Percentiles rank a stretch among this genome's conserved stretches.
These are phyloP conservation scores for Mugil cephalus DNA, from an alignment of 2,113 vertebrate species.

Conservation along the genomic window DNA sequence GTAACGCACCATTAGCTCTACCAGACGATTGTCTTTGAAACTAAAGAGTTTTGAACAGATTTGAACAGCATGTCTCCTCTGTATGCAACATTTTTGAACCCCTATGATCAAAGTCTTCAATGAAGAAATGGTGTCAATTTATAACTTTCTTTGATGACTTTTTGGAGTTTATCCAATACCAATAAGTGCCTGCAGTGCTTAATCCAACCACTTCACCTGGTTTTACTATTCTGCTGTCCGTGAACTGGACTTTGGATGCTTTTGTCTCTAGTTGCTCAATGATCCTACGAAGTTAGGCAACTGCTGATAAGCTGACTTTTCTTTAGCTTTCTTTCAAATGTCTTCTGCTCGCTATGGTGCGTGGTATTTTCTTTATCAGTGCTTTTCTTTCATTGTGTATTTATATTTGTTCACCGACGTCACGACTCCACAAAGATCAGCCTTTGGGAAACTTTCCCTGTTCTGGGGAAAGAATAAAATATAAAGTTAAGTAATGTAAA, in stretches of 20 bases:
- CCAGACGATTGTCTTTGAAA: too few relatives aligned
- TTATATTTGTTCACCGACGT: not conserved
- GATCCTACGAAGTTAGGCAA: not conserved
- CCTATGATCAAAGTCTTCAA: too few relatives aligned
- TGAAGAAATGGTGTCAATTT: not conserved
- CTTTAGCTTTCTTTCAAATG: not conserved
- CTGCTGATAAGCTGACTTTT: constrained; percentile 1
- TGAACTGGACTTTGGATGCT: too few relatives aligned
- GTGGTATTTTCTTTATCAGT: not conserved
- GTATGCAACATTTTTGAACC: too few relatives aligned
- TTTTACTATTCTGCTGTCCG: too few relatives aligned
- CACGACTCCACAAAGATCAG: too few relatives aligned
- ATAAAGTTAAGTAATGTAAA: too few relatives aligned
- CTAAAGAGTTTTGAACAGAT: too few relatives aligned
- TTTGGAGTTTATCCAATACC: not conserved
- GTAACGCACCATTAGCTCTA: too few relatives aligned
- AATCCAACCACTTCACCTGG: not conserved
- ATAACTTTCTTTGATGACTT: not conserved
- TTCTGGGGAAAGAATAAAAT: too few relatives aligned
- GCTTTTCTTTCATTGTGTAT: not conserved
- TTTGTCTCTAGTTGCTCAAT: constrained; percentile 2
- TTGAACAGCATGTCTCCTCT: too few relatives aligned
- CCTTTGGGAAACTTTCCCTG: too few relatives aligned
- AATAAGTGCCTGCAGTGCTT: not conserved
- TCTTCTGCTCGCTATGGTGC: not conserved